Conservation (phyloP, 2,888 invertebrate genomes). For the Drymonia ruficornis region DNA sequence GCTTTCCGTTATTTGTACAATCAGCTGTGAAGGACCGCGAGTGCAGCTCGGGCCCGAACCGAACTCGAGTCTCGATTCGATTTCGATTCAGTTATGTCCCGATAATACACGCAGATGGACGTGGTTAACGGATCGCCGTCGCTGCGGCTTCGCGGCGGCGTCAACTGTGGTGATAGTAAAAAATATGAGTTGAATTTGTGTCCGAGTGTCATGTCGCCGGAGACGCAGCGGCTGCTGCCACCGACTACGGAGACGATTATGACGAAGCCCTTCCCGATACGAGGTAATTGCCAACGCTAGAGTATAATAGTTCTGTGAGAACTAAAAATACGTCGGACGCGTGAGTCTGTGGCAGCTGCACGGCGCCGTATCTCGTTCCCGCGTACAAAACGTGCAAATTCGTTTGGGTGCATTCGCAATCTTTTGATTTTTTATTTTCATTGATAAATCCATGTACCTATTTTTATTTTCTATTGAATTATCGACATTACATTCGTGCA, state of each 20-base stretch:
- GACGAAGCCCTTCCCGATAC: conserved; percentile 95
- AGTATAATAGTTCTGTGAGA: conserved; percentile 34
- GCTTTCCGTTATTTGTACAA: conserved; percentile 15
- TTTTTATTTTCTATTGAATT: too few species aligned
- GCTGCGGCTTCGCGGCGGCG: conserved; percentile 78
- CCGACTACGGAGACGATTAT: conserved; percentile 94
- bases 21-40: conserved; percentile 30
- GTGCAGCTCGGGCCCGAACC: conserved; percentile 43
- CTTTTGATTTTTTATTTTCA: not conserved
- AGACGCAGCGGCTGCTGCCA: conserved; percentile 88
- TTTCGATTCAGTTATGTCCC: conserved; percentile 66
- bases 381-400: conserved; percentile 32
- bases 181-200: conserved; percentile 85
- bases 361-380: conserved; percentile 23
- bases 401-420: conserved; percentile 13
- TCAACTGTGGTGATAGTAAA: conserved; percentile 65
- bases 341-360: conserved; percentile 48
- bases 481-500: too few species aligned
- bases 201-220: conserved; percentile 89
- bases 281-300: conserved; percentile 83
- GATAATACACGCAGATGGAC: conserved; percentile 72
- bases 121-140: conserved; percentile 73
- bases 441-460: not conserved
- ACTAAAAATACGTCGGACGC: conserved; percentile 62
- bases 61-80: conserved; percentile 14